A percentile compares a stretch with the other conserved stretches of the same genome.
phyloP scores from a whole-genome alignment of 2,797 vertebrate species.

The Ciconia nigra region DNA sequence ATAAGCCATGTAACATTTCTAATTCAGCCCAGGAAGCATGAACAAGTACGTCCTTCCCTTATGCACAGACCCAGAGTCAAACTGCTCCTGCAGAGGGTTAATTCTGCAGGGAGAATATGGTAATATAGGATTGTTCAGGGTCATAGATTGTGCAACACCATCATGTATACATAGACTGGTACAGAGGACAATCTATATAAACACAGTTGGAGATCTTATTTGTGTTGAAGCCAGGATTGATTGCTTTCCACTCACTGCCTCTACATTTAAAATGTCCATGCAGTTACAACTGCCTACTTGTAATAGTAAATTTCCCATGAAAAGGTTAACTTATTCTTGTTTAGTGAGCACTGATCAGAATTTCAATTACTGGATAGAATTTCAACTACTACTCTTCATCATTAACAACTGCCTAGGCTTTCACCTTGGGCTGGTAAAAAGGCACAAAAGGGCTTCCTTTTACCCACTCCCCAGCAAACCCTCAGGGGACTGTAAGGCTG shows the following conservation, averaged over 20 bases:
- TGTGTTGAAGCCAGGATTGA: neutral
- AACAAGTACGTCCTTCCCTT: neutral
- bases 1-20: neutral
- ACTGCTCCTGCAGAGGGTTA: neutral
- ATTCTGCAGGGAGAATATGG: neutral
- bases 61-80: neutral
- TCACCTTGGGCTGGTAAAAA: neutral
- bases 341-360: neutral
- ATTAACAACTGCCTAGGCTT: neutral
- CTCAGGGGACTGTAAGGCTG: neutral
- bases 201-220: conserved; percentile 11
- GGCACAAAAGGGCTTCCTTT: neutral
- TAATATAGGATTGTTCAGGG: neutral
- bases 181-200: neutral
- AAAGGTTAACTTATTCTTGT: neutral
- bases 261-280: neutral
- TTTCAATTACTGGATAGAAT: neutral
- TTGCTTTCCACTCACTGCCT: neutral
- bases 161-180: neutral
- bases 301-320: neutral
- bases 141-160: neutral
- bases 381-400: neutral
- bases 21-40: neutral
- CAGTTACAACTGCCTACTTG: neutral
- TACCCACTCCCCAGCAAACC: neutral